phyloP scores from a whole-genome alignment of 2,113 vertebrate species.

The Rhea americana region DNA sequence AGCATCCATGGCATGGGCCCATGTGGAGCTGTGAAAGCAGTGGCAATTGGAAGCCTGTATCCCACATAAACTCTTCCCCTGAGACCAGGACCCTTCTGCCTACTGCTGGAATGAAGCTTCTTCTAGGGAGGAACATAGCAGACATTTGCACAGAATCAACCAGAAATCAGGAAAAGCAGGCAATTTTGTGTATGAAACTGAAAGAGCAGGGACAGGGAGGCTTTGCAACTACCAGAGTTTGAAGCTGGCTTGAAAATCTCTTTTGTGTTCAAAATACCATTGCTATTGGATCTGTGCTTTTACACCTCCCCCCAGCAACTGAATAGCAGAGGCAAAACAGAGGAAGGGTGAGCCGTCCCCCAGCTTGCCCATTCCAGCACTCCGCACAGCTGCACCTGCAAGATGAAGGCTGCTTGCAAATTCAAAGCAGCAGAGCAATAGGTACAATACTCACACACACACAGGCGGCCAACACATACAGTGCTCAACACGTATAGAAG shows the following conservation, averaged over 20 bases:
- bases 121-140: background rate
- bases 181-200: background rate
- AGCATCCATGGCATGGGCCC: too few species aligned
- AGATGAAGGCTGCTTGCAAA: background rate
- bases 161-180: background rate
- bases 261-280: background rate
- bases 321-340: background rate
- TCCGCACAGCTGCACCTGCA: background rate
- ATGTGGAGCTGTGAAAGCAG: background rate
- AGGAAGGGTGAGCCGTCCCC: background rate
- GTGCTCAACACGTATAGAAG: background rate
- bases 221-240: background rate
- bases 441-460: rapidly evolving
- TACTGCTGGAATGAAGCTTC: background rate
- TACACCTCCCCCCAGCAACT: background rate
- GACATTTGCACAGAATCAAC: background rate
- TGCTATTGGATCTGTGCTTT: background rate
- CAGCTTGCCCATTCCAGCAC: background rate
- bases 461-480: background rate
- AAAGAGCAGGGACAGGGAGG: background rate
- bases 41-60: rapidly evolving
- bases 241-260: background rate
- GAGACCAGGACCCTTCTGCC: background rate
- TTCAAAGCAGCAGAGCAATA: background rate
- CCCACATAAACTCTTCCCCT: background rate